Evolutionary conservation across 2,888 invertebrate genomes (phyloP), one percentile per base, ranked within the genome.

Genomic region (Pammene fasciana): DNA sequence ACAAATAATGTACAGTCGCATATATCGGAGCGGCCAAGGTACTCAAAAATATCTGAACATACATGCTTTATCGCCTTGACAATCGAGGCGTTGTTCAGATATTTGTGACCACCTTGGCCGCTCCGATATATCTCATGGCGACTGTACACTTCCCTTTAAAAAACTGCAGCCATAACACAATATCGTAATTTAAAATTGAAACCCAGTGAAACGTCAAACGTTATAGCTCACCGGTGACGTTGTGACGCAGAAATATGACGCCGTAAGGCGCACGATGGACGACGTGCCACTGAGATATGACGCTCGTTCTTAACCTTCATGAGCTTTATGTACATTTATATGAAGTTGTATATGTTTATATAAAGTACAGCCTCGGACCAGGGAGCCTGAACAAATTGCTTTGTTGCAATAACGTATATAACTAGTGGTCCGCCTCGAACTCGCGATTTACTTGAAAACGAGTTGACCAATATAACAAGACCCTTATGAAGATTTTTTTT

Each of bases 281-380:
- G 66, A 18, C 57, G 67, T 26, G 26, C 26, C 26, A 18, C 57
- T 61, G 61, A 67, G 61, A 45, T 61, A 67, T 67, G 13, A 18
- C 60, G 61, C 14, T 46, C 67, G 61, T 67, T 67, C 67, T 67
- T 55, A 61, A 67, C 61, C 67, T 48, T 57, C 57, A 10, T 66
- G 60, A 50, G 57, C 16, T 26, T 4, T 45, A 43, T 18, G 26
- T 45, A 18, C 41, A 9, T 45, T 11, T 38, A 11, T 56, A 14
- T n/a, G n/a, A n/a, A n/a, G n/a, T n/a, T n/a, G n/a, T 8, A 9
- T 34, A 5, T 16, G 41, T 57, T 1, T 41, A 8, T 11, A 18
- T 16, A 11, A 26, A 13, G 18, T 50, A 50, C 26, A 50, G 50
- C 11, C 26, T 50, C 4, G 4, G 48, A 7, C 48, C 9, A 16